Percentiles rank a stretch among this genome's conserved stretches.
These are phyloP conservation scores for Trilocha varians DNA, from an alignment of 2,888 invertebrate species.

Conservation along the genomic window DNA sequence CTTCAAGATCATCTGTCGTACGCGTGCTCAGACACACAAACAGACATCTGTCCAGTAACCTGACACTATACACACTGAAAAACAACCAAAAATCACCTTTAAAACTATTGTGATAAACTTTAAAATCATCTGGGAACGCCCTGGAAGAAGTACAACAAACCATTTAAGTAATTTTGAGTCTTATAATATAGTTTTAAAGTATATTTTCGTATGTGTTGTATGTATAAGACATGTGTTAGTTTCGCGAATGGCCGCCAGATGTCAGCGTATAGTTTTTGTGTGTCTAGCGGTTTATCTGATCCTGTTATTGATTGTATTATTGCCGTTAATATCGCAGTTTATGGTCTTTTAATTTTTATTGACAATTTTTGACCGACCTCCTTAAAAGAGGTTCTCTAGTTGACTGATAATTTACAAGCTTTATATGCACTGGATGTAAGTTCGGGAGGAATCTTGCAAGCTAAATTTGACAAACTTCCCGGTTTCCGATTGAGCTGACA, in stretches of 20 bases:
- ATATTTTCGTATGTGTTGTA: neutral
- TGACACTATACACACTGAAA: conserved; percentile 62
- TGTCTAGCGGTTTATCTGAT: conserved; percentile 45
- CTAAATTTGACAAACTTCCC: too few species aligned
- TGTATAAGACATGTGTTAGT: conserved; percentile 36
- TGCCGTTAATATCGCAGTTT: too few species aligned
- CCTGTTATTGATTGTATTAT: too few species aligned
- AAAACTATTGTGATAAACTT: conserved; percentile 7
- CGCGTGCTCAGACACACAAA: conserved; percentile 33
- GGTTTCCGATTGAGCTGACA: too few species aligned
- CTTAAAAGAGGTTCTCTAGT: too few species aligned
- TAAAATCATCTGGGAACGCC: conserved; percentile 5
- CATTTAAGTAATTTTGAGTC: neutral
- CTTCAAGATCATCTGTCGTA: conserved; percentile 28
- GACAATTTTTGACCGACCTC: too few species aligned
- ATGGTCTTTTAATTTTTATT: too few species aligned
- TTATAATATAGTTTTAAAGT: neutral
- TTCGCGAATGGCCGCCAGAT: conserved; percentile 53
- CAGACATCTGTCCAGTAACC: conserved; percentile 64
- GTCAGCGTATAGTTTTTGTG: conserved; percentile 18
- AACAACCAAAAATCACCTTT: conserved; percentile 42
- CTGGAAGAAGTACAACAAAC: neutral
- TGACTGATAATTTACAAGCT: too few species aligned
- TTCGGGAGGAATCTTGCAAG: too few species aligned
- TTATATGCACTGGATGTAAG: too few species aligned